Evolutionary conservation across 2,888 invertebrate species (phyloP).

Genomic region (Biston betularia): DNA sequence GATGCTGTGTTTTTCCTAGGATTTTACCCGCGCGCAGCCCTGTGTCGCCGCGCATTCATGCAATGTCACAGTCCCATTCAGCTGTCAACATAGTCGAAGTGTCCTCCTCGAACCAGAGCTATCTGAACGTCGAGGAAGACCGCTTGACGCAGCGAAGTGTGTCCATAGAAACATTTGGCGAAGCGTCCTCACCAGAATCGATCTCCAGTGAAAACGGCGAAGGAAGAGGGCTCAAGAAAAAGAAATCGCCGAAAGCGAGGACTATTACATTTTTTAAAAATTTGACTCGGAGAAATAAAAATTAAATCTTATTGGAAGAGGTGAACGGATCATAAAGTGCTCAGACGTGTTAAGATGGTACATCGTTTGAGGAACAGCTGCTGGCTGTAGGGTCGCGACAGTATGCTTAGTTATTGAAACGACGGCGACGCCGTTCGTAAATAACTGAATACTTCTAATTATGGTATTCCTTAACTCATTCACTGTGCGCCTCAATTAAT

Average conservation of each 20-base stretch:
- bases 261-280: conserved; percentile 30
- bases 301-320: neutral
- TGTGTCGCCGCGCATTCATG: conserved; percentile 1
- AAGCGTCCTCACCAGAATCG: conserved; percentile 17
- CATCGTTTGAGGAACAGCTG: neutral
- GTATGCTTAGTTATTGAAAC: neutral
- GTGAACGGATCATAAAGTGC: neutral
- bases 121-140: conserved; percentile 18
- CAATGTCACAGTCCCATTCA: conserved; percentile 44
- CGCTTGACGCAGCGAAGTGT: conserved; percentile 12
- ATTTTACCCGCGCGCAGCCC: conserved; percentile 21
- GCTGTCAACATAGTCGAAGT: conserved; percentile 58
- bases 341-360: neutral
- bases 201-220: conserved; percentile 29
- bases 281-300: conserved; percentile 37
- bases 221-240: conserved; percentile 32
- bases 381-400: too few relatives aligned
- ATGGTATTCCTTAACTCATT: neutral
- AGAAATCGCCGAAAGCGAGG: conserved; percentile 27
- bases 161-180: conserved; percentile 1
- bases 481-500: neutral
- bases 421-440: neutral
- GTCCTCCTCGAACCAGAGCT: conserved; percentile 26
- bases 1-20: conserved; percentile 2
- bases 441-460: neutral